Base-by-base conservation (phyloP, 1,140 invertebrate species). In the Ephestia elutella region DNA sequence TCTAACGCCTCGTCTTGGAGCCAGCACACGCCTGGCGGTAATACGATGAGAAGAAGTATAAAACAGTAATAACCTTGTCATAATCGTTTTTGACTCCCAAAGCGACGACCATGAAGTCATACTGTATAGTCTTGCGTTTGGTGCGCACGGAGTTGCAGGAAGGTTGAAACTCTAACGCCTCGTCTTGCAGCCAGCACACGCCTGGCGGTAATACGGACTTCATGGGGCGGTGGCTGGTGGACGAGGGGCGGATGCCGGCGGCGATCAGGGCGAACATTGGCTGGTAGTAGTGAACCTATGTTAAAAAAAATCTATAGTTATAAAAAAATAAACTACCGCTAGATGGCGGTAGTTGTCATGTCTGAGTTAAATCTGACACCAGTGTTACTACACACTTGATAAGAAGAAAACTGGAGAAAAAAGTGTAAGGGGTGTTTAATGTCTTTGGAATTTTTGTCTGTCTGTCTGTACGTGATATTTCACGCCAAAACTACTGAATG, bases 231-330 rank as follows among this genome's bases (percentile, higher is more conserved):
- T 88, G 85, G 10, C 94, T 92, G 0, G 92, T 79, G 0, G 92
- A 79, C 15, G 97, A 72, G 13, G 85, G 90, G 79, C 94, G 95
- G 59, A 97, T 91, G 0, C 96, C 97, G 35, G 93, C 96, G 0
- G 96, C 98, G 53, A 99, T 92, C 25, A 99, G 85, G 0, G 97
- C 98, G 86, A 96, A 99, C 75, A 97, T 89, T 0, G 98, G 96
- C 85, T 99, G 98, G 89, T 99, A 99, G 87, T 97, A 99, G 89
- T 99, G 98, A 15, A 89, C 82, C 95, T 97, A 76, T 3, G 38
- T 44, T 44, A 32, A 32, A 32, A 28, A 28, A 7, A 9, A 11
- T 38, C 13, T 8, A 38, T 38, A 11, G 11, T 38, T 38, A 38
- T n/a, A n/a, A n/a, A n/a, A n/a, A n/a, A n/a, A n/a, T n/a, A n/a